Conservation (phyloP, 2,888 invertebrate species). For the Scaptomyza tumidula region DNA sequence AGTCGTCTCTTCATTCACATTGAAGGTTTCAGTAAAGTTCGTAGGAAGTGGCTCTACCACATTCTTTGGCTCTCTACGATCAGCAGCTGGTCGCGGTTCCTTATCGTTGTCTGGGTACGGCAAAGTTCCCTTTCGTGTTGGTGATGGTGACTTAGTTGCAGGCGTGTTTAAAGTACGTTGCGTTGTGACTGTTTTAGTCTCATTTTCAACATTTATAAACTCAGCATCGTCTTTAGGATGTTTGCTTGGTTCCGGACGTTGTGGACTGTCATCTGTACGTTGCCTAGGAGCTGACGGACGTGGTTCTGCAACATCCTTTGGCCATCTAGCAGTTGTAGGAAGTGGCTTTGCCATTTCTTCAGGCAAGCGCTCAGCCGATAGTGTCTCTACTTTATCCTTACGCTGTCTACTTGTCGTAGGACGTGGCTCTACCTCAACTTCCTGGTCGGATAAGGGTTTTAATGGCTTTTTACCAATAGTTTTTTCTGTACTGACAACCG, state of each 20-base stretch:
- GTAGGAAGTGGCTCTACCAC: conserved; percentile 10
- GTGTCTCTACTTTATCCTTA: conserved; percentile 7
- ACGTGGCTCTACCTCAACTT: not conserved
- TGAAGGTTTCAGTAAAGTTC: conserved; percentile 45
- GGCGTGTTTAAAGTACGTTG: not conserved
- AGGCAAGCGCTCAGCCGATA: not conserved
- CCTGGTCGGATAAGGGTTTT: not conserved
- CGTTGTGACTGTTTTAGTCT: not conserved
- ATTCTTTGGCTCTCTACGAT: conserved; percentile 12
- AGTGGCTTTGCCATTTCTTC: not conserved
- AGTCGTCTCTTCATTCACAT: conserved; percentile 55
- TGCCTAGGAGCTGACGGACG: not conserved
- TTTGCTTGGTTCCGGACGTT: not conserved
- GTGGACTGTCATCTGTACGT: not conserved
- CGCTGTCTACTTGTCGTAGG: not conserved
- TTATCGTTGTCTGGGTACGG: not conserved
- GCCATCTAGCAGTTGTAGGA: not conserved
- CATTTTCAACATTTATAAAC: not conserved
- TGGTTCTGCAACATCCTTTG: not conserved
- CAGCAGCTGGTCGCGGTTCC: not conserved
- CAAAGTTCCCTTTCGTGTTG: not conserved
- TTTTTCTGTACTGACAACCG: conserved; percentile 11
- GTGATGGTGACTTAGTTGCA: conserved; percentile 2
- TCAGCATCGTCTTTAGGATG: conserved; percentile 2
- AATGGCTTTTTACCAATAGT: not conserved